Evolutionary conservation across 2,113 vertebrate genomes (phyloP).

Genomic region (Alligator mississippiensis): DNA sequence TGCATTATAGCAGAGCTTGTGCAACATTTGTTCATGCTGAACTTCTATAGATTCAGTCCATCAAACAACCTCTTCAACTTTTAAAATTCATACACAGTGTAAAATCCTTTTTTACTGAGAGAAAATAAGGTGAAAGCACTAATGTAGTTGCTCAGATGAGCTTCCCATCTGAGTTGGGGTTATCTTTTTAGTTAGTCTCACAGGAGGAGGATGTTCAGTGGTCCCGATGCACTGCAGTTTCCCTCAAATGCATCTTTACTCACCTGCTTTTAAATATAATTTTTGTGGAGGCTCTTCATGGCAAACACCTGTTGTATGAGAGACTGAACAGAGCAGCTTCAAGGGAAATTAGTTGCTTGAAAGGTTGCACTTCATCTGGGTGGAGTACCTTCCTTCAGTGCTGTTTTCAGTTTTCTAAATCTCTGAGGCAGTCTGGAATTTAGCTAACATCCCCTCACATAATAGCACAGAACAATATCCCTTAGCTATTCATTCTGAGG

Average conservation of each 20-base stretch:
- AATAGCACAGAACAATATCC: background rate
- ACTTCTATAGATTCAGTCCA: background rate
- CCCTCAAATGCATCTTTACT: background rate
- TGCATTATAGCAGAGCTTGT: background rate
- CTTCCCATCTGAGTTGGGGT: background rate
- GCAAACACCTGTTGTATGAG: background rate
- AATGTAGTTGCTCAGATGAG: background rate
- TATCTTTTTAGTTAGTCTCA: background rate
- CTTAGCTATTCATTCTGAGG: background rate
- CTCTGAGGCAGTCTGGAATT: background rate
- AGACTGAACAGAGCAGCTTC: background rate
- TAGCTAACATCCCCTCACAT: background rate
- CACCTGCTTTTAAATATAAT: background rate
- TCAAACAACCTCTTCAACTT: background rate
- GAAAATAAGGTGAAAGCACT: background rate
- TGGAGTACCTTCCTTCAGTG: rapidly evolving
- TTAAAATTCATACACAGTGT: conserved; percentile 26
- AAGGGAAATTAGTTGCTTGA: background rate
- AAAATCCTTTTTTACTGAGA: background rate
- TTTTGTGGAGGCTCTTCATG: background rate
- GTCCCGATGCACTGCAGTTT: background rate
- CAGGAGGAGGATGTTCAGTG: background rate
- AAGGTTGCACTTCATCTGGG: background rate
- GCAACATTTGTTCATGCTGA: background rate
- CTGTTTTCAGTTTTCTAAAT: background rate